Conservation (phyloP, 2,888 invertebrate genomes). For the Branchellion lobata region DNA sequence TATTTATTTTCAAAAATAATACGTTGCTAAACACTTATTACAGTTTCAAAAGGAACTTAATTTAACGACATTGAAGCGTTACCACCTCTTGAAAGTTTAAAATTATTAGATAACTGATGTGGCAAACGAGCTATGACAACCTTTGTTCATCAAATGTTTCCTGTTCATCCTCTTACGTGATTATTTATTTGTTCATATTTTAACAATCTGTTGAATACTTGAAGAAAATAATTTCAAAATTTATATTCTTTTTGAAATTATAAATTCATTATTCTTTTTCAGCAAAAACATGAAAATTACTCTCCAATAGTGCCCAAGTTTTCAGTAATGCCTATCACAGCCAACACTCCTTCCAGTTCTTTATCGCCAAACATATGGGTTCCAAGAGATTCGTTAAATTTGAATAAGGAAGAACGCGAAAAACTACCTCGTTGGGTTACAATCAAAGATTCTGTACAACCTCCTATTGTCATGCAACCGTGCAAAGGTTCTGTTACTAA, state of each 20-base stretch:
- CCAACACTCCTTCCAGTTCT: slow-evolving; percentile 32
- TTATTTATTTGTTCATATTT: not conserved
- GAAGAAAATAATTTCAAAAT: not conserved
- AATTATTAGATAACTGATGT: too few species aligned
- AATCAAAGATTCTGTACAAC: slow-evolving; percentile 24
- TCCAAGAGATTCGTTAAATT: slow-evolving; percentile 10
- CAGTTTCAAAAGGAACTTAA: too few species aligned
- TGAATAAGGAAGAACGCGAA: not conserved
- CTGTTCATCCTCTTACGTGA: too few species aligned
- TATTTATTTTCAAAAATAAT: too few species aligned
- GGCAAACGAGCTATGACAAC: too few species aligned
- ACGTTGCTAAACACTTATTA: too few species aligned
- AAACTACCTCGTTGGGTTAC: slow-evolving; percentile 31
- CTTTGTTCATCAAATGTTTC: too few species aligned
- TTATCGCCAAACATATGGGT: slow-evolving; percentile 42
- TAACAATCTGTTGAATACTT: not conserved
- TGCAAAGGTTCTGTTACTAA: slow-evolving; percentile 5
- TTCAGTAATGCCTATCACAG: slow-evolving; percentile 26
- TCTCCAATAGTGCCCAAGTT: not conserved
- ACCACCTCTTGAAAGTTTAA: too few species aligned
- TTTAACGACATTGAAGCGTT: too few species aligned
- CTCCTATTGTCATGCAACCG: slow-evolving; percentile 38
- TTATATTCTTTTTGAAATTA: not conserved
- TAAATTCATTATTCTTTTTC: not conserved
- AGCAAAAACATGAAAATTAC: not conserved